A percentile compares a stretch with the other conserved stretches of the same genome.
Conservation (phyloP, 2,888 invertebrate genomes). For the Oscheius sp. region DNA sequence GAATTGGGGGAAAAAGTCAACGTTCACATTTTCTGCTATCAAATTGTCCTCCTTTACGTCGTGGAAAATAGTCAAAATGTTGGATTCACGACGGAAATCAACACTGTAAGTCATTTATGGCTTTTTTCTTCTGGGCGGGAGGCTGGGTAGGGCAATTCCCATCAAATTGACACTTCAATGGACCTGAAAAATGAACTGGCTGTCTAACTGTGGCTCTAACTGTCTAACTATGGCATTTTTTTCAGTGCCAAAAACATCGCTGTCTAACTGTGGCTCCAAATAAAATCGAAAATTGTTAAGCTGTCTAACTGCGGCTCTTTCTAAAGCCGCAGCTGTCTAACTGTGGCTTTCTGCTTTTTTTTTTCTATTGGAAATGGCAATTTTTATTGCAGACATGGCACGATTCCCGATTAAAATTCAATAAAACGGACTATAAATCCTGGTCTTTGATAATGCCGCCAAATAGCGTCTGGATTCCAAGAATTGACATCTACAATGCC, state of each 20-base stretch:
- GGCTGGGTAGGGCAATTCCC: too few species aligned
- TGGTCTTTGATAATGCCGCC: background rate
- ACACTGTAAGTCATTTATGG: conserved; percentile 4
- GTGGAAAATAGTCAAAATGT: background rate
- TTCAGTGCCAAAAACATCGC: too few species aligned
- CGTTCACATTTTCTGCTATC: conserved; percentile 11
- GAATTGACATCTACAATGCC: conserved; percentile 11
- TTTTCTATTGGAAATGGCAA: background rate
- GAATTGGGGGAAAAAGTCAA: background rate
- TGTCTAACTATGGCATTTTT: too few species aligned
- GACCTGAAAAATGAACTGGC: too few species aligned
- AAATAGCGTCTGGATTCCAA: conserved; percentile 15
- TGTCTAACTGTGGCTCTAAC: too few species aligned
- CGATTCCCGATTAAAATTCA: conserved; percentile 6
- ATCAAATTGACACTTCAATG: too few species aligned
- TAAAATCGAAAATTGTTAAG: too few species aligned
- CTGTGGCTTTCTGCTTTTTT: too few species aligned
- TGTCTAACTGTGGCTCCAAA: too few species aligned
- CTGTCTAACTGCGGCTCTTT: too few species aligned
- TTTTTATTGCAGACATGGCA: conserved; percentile 12
- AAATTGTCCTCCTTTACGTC: conserved; percentile 4
- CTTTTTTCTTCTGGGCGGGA: too few species aligned
- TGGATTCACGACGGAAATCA: conserved; percentile 6
- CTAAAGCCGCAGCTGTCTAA: too few species aligned
- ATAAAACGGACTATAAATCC: background rate